Percentiles rank a stretch among this genome's conserved stretches.
phyloP scores from a whole-genome alignment of 2,888 invertebrate species.

The Dexiosoma caninum region DNA sequence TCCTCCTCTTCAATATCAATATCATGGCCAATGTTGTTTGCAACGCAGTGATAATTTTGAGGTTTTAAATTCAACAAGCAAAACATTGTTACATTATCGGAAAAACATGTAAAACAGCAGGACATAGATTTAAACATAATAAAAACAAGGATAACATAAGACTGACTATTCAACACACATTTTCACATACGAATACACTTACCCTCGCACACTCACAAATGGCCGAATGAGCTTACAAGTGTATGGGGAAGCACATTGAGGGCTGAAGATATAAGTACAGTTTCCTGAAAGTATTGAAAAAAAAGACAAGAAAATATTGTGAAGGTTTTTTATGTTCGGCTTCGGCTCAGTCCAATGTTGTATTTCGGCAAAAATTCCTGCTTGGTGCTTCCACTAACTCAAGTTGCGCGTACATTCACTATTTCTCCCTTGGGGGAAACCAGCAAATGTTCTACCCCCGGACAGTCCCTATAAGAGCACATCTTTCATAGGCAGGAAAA shows the following conservation, averaged over 20 bases:
- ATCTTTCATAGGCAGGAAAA: too few relatives aligned
- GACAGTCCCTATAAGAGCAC: too few relatives aligned
- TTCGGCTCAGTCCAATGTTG: too few relatives aligned
- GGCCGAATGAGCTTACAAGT: background rate
- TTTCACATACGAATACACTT: background rate
- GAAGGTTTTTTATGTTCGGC: too few relatives aligned
- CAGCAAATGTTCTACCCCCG: too few relatives aligned
- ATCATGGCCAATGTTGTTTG: constrained; percentile 13
- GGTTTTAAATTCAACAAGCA: constrained; percentile 61
- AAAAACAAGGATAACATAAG: constrained; percentile 59
- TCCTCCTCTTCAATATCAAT: background rate
- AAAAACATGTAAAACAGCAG: constrained; percentile 65
- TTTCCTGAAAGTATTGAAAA: too few relatives aligned
- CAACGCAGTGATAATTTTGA: constrained; percentile 53
- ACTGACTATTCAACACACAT: constrained; percentile 14
- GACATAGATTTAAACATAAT: constrained; percentile 62
- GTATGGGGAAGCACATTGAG: background rate
- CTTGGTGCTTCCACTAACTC: too few relatives aligned
- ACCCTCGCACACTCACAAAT: too few relatives aligned
- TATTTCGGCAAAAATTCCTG: too few relatives aligned
- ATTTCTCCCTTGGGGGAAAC: too few relatives aligned
- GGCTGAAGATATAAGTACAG: constrained; percentile 14
- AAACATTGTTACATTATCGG: constrained; percentile 64
- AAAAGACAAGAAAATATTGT: too few relatives aligned
- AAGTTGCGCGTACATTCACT: too few relatives aligned